Percentiles rank a stretch among this genome's conserved stretches.
phyloP scores from a whole-genome alignment of 2,113 vertebrate genomes.

The Addax nasomaculatus region DNA sequence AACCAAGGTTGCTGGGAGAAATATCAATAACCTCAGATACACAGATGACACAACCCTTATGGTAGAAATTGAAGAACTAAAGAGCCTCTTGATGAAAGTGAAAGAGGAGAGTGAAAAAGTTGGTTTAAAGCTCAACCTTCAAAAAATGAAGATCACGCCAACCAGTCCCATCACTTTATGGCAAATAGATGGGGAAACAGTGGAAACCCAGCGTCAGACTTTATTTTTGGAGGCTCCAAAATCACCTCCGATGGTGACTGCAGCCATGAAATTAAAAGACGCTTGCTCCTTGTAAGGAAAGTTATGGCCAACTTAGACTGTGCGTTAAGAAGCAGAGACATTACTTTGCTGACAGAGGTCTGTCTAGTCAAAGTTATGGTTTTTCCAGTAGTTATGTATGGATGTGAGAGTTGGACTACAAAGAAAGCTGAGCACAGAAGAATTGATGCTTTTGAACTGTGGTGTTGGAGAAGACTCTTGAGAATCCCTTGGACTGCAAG shows the following conservation, averaged over 20 bases:
- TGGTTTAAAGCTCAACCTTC: neutral
- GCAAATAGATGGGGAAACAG: neutral
- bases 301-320: neutral
- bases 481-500: neutral
- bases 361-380: neutral
- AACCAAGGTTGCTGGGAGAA: neutral
- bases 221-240: neutral
- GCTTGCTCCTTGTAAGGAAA: neutral
- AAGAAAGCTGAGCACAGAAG: neutral
- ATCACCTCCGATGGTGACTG: rapidly evolving
- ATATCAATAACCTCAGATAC: neutral
- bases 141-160: neutral
- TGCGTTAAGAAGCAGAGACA: neutral
- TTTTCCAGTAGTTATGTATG: neutral
- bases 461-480: neutral
- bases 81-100: neutral
- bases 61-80: neutral
- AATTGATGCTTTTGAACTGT: neutral
- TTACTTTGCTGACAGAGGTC: neutral
- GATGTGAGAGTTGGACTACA: neutral
- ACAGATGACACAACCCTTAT: neutral
- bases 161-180: neutral
- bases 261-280: neutral
- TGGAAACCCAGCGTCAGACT: neutral
- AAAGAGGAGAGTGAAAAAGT: neutral